phyloP scores from a whole-genome alignment of 2,888 invertebrate species.

The Lycia hirtaria region DNA sequence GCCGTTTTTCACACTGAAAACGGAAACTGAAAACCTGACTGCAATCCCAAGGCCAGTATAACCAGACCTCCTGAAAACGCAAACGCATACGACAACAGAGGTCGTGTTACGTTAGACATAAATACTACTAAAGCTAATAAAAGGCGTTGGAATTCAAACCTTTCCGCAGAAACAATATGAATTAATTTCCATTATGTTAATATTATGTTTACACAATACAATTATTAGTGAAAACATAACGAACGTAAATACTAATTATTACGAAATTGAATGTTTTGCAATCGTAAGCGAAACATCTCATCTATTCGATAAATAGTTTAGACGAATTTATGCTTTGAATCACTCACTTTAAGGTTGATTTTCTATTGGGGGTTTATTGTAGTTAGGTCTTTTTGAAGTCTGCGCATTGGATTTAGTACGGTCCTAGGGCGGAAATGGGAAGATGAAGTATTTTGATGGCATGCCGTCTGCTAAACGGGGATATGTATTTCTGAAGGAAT shows the following conservation, averaged over 20 bases:
- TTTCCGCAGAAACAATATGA: conserved; percentile 9
- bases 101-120: conserved; percentile 4
- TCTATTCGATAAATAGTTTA: neutral
- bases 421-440: conserved; percentile 37
- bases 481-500: conserved; percentile 3
- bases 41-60: conserved; percentile 41
- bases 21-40: conserved; percentile 60
- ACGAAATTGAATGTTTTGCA: conserved; percentile 35
- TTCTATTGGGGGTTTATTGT: conserved; percentile 6
- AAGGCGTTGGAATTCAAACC: conserved; percentile 11
- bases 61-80: conserved; percentile 33
- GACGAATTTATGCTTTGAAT: conserved; percentile 9
- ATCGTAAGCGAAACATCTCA: conserved; percentile 6
- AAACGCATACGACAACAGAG: neutral
- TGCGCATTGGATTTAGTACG: conserved; percentile 30
- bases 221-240: conserved; percentile 26
- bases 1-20: conserved; percentile 59
- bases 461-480: conserved; percentile 17
- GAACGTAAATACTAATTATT: conserved; percentile 37
- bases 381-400: conserved; percentile 35
- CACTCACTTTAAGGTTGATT: conserved; percentile 5
- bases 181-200: conserved; percentile 5
- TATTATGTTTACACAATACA: conserved; percentile 21
- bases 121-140: neutral
- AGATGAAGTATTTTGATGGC: conserved; percentile 4